Percentiles rank a stretch among this genome's conserved stretches.
phyloP scores from a whole-genome alignment of 2,113 vertebrate species.

The Dicentrarchus labrax region DNA sequence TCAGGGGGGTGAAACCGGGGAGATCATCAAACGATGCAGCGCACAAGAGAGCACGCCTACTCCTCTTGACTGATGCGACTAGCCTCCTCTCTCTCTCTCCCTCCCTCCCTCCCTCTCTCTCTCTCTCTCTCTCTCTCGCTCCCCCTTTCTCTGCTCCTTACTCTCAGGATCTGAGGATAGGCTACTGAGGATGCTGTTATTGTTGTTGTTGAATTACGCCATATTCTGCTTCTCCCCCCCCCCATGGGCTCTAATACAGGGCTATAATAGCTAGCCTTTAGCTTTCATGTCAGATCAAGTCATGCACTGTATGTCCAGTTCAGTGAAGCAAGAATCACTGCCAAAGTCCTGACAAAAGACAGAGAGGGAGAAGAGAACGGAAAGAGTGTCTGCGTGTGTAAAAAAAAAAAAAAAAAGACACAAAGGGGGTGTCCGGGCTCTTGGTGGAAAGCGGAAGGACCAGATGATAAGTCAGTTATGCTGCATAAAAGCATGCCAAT shows the following conservation, averaged over 20 bases:
- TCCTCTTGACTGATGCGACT: slow-evolving; percentile 80
- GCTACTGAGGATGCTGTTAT: slow-evolving; percentile 65
- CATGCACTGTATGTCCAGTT: slow-evolving; percentile 66
- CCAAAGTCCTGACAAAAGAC: slow-evolving; percentile 82
- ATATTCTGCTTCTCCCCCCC: slow-evolving; percentile 67
- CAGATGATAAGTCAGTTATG: slow-evolving; percentile 45
- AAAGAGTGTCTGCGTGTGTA: slow-evolving; percentile 21
- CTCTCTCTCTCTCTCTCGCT: slow-evolving; percentile 1
- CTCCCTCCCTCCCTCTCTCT: neutral
- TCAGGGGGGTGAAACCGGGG: slow-evolving; percentile 17
- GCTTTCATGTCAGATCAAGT: slow-evolving; percentile 83
- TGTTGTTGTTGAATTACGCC: slow-evolving; percentile 85
- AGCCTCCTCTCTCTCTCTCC: slow-evolving; percentile 38
- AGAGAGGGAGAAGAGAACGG: slow-evolving; percentile 30
- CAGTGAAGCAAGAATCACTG: slow-evolving; percentile 82
- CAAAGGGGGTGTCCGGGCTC: slow-evolving; percentile 5
- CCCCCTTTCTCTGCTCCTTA: slow-evolving; percentile 41
- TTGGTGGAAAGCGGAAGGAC: slow-evolving; percentile 16
- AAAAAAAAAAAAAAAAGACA: neutral
- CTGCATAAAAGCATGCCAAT: slow-evolving; percentile 59
- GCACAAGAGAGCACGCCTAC: slow-evolving; percentile 78
- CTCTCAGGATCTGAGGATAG: slow-evolving; percentile 54
- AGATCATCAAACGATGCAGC: slow-evolving; percentile 74
- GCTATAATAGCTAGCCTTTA: slow-evolving; percentile 75
- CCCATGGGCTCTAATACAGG: slow-evolving; percentile 48